Evolutionary conservation across 2,888 invertebrate species (phyloP), one percentile per base, ranked within the genome.

Genomic region (Nemurella pictetii): DNA sequence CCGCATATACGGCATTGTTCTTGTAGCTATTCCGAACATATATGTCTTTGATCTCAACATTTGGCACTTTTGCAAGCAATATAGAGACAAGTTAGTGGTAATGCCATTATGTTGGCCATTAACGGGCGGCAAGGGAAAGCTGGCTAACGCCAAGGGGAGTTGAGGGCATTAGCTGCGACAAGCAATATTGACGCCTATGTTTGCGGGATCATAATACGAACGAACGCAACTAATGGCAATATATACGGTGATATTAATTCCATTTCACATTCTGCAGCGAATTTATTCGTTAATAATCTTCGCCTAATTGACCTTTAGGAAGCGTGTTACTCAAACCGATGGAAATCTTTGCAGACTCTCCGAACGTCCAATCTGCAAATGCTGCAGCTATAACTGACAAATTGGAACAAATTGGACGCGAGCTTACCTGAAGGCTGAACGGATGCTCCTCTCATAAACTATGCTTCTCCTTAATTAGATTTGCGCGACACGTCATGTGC

Each of bases 41-140:
- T 55, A 55, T 55, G 55, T 55, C 55, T 78, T 78, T 29, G 80
- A 35, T 30, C 35, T 36, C 35, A 35, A 26, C 80, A 81, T 32
- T 81, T 81, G 80, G 80, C 32, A 35, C 80, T 35, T 81, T 81
- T 32, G 32, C 26, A 15, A 35, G 80, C 80, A 81, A 81, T 81
- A 81, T 32, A 81, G 80, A 35, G 20, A 35, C 80, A 36, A 81
- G 80, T 81, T 81, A 81, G 80, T 81, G 80, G 80, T 81, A 26
- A 81, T 81, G 15, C 80, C 80, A 81, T 81, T 81, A 81, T 25
- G 80, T n/a, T 20, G 80, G 36, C 29, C 80, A 81, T 81, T 81
- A 81, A 35, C 32, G 35, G 80, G 55, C 55, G 1, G 15, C 20
- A 55, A 12, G 55, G 55, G 55, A 55, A n/a, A 20, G 55, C 55